Evolutionary conservation across 2,113 vertebrate genomes (phyloP), one percentile per base, ranked within the genome.

Genomic region (Hyla sarda): DNA sequence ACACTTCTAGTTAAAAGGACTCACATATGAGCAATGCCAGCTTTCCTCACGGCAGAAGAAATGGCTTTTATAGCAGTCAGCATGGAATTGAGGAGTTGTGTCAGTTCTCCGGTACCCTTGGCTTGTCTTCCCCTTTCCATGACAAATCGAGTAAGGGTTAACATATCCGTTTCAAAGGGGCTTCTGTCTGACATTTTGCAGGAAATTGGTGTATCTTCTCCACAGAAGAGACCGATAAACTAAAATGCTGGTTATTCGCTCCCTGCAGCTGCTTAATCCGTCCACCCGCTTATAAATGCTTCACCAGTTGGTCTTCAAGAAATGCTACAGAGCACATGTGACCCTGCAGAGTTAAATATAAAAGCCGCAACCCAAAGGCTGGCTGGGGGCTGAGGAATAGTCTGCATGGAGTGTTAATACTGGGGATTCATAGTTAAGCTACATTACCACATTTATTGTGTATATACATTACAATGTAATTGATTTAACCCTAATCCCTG

Each of bases 31-130:
- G 95, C 96, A 67, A 99, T 95, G 85, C 98, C 98, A 0, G 98
- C 98, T 92, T 99, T 99, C 77, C 98, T 95, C 89, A 99, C 98
- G 0, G 98, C 96, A 0, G 95, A 96, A 10, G 98, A 99, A 77
- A 99, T 99, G 52, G 97, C 97, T 90, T 99, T 99, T 92, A 99
- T 95, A 88, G 98, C 96, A 0, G 96, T 99, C 90, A 99, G 93
- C 88, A 97, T 96, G 87, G 97, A 94, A 87, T 98, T 99, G 78
- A 99, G 94, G 88, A 99, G 96, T 92, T 99, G 98, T 0, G 98
- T 99, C 87, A 99, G 92, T 89, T 99, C 98, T 17, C 98, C 98
- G 0, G 98, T 99, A 23, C 98, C 98, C 87, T 97, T 97, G 0
- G 95, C 94, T 72, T 97, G 93, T 0, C 97, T 96, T 1, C 98